Evolutionary conservation across 2,888 invertebrate genomes (phyloP).

Genomic region (Himalopsyche japonica): DNA sequence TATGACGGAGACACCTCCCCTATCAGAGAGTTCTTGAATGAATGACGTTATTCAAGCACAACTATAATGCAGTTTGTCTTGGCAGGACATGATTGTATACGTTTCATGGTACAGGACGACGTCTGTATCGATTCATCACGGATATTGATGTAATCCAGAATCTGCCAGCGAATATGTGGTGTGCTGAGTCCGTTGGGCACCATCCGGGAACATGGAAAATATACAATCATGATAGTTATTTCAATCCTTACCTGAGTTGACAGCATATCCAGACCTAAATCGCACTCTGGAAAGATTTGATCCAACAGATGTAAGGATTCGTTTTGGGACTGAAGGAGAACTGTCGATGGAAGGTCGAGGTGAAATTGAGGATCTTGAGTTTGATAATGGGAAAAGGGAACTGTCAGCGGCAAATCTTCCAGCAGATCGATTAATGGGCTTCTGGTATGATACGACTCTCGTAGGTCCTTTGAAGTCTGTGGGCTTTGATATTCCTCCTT

Average conservation of each 20-base stretch:
- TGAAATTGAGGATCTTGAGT: background rate
- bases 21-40: background rate
- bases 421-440: background rate
- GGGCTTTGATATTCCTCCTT: slow-evolving; percentile 3
- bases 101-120: background rate
- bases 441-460: background rate
- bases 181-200: background rate
- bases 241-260: slow-evolving; percentile 31
- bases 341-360: slow-evolving; percentile 22
- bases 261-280: slow-evolving; percentile 30
- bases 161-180: background rate
- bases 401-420: slow-evolving; percentile 11
- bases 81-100: background rate
- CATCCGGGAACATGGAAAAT: background rate
- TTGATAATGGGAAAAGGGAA: background rate
- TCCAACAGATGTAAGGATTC: slow-evolving; percentile 35
- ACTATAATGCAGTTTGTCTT: slow-evolving; percentile 8
- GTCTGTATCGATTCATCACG: background rate
- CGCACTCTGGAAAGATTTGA: slow-evolving; percentile 36
- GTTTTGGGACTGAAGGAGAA: slow-evolving; percentile 25
- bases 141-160: background rate
- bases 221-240: background rate
- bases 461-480: background rate
- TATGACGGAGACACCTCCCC: background rate
- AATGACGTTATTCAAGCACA: slow-evolving; percentile 3